Conservation (phyloP, 2,113 vertebrate species). For the Apus apus region DNA sequence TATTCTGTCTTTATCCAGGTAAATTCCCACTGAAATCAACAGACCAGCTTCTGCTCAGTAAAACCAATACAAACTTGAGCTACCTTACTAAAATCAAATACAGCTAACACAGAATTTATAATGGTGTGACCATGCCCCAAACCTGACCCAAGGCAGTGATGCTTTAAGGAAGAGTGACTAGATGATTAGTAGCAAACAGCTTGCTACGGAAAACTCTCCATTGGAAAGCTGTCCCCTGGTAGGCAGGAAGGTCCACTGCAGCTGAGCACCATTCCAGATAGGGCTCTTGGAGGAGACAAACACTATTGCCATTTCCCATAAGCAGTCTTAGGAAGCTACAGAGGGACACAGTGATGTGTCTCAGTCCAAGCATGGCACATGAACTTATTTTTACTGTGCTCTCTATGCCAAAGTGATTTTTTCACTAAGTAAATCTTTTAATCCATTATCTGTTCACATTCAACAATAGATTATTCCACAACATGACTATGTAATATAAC, state of each 20-base stretch:
- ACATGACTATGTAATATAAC: background rate
- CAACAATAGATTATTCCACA: background rate
- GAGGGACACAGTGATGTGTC: accelerated
- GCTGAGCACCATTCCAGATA: accelerated
- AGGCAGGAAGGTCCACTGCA: background rate
- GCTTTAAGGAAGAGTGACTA: background rate
- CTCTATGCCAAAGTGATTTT: background rate
- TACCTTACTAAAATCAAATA: background rate
- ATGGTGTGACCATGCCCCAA: background rate
- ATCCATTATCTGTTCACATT: background rate
- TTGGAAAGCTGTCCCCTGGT: background rate
- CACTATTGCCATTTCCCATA: background rate
- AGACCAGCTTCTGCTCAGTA: background rate
- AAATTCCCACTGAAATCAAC: background rate
- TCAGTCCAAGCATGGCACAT: accelerated
- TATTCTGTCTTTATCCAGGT: background rate
- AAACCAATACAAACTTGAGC: background rate
- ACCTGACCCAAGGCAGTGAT: background rate
- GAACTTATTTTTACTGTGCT: background rate
- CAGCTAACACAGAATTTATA: background rate
- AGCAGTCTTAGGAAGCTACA: background rate
- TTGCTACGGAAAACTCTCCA: background rate
- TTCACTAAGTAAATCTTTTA: background rate
- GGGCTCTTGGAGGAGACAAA: background rate
- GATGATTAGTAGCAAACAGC: background rate